Evolutionary conservation across 2,888 invertebrate species (phyloP), one percentile per base, ranked within the genome.

Genomic region (Escarpia spicata): DNA sequence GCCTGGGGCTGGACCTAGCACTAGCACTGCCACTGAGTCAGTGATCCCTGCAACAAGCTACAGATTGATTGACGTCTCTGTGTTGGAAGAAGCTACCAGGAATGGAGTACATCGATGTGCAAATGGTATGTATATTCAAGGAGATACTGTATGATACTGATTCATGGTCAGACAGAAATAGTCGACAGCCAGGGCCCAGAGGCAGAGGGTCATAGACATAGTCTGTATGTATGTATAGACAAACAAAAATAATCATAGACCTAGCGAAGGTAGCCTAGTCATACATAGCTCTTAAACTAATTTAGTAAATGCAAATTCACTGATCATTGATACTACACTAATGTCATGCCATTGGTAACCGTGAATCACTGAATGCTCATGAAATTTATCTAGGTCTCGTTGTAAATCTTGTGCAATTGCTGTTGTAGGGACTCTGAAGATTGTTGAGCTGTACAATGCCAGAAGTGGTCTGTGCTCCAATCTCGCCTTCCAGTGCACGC

Each of bases 51-150:
- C 60, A 19, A 60, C 60, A 60, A 19, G 26, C 60, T 60, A 60
- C 60, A 60, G 60, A 60, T 60, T 60, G 60, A 60, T 60, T 8
- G 60, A 60, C 60, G 60, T 60, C 60, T 60, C 60, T 60, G 60
- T 60, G 60, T 60, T 60, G 60, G 60, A 60, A 60, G 60, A 60
- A 19, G 60, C 19, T 60, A 60, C 60, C 60, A 60, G 60, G 60
- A 60, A 60, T 60, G 60, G 10, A 60, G 60, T 60, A 60, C 60
- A 60, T 60, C 60, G 60, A 60, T 60, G 60, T 60, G 60, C 60
- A 60, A 60, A 60, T 60, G 60, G 60, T 60, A 60, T 60, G 60
- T 60, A 60, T 60, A 60, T 60, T 60, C 60, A 60, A 60, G 60
- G 60, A 60, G 60, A 19, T 60, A 60, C 60, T 60, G 60, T 60